Conservation (phyloP, 2,888 invertebrate genomes). For the Cheilosia scutellata region DNA sequence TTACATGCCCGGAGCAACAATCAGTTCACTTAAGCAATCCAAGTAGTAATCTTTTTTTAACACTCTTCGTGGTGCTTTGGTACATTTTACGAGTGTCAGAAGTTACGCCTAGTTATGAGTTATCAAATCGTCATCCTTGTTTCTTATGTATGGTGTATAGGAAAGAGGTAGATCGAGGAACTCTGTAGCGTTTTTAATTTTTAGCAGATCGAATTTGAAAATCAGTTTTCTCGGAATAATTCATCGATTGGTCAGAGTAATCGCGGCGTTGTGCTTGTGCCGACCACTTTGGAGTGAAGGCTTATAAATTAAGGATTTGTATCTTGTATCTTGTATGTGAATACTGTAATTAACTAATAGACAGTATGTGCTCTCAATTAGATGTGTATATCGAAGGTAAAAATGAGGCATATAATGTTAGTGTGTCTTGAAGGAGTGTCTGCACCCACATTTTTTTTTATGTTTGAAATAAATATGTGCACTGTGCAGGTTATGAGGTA, state of each 20-base stretch:
- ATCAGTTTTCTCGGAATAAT: slow-evolving; percentile 66
- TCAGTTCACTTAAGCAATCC: slow-evolving; percentile 43
- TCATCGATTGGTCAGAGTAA: slow-evolving; percentile 30
- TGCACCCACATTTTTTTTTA: too few species aligned
- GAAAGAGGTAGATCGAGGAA: too few species aligned
- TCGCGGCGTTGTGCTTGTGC: not conserved
- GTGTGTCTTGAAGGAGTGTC: too few species aligned
- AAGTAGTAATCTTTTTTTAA: slow-evolving; percentile 18
- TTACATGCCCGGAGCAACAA: slow-evolving; percentile 28
- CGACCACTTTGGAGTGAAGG: too few species aligned
- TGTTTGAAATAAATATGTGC: too few species aligned
- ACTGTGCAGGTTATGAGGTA: too few species aligned
- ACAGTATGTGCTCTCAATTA: slow-evolving; percentile 8
- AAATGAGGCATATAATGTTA: too few species aligned
- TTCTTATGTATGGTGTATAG: not conserved
- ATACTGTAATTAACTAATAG: not conserved
- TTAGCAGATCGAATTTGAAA: slow-evolving; percentile 49
- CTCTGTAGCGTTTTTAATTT: not conserved
- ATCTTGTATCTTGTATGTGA: not conserved
- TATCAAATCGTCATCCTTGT: slow-evolving; percentile 81
- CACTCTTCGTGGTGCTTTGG: slow-evolving; percentile 38
- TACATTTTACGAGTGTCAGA: slow-evolving; percentile 80
- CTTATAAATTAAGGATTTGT: not conserved
- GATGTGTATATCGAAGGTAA: not conserved
- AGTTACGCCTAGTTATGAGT: slow-evolving; percentile 83